Percentiles rank a stretch among this genome's conserved stretches.
Evolutionary conservation across 1,140 invertebrate genomes (phyloP).

Genomic region (Berghia stephanieae): DNA sequence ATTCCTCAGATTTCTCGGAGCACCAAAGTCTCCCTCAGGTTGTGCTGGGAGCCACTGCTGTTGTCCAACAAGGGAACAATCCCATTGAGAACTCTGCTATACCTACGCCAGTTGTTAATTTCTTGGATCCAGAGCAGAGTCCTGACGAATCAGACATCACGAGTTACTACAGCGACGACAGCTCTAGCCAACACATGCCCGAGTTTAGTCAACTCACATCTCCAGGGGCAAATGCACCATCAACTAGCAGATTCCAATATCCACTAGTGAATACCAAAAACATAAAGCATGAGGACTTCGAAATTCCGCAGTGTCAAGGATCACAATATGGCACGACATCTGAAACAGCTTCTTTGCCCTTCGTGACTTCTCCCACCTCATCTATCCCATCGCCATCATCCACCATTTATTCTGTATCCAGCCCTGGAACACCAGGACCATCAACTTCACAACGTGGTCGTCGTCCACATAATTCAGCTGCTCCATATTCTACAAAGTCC

Average conservation of each 20-base stretch:
- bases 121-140: conserved; percentile 21
- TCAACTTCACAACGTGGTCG: conserved; percentile 32
- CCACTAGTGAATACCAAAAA: conserved; percentile 9
- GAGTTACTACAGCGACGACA: conserved; percentile 34
- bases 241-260: conserved; percentile 29
- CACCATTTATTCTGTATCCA: conserved; percentile 27
- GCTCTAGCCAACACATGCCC: conserved; percentile 22
- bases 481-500: conserved; percentile 32
- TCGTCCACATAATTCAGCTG: conserved; percentile 36
- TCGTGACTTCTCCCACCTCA: conserved; percentile 21
- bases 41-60: conserved; percentile 29
- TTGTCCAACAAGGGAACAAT: conserved; percentile 25
- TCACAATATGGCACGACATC: background rate
- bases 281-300: conserved; percentile 20
- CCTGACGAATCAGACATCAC: conserved; percentile 14
- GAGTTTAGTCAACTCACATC: conserved; percentile 31
- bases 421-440: conserved; percentile 19
- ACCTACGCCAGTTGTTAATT: conserved; percentile 28
- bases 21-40: conserved; percentile 27
- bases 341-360: conserved; percentile 6
- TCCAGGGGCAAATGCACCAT: conserved; percentile 8
- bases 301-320: background rate
- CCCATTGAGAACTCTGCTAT: conserved; percentile 23
- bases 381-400: conserved; percentile 28
- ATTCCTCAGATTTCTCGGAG: conserved; percentile 23